Conservation (phyloP, 2,888 invertebrate genomes). For the Ischnus inquisitorius region DNA sequence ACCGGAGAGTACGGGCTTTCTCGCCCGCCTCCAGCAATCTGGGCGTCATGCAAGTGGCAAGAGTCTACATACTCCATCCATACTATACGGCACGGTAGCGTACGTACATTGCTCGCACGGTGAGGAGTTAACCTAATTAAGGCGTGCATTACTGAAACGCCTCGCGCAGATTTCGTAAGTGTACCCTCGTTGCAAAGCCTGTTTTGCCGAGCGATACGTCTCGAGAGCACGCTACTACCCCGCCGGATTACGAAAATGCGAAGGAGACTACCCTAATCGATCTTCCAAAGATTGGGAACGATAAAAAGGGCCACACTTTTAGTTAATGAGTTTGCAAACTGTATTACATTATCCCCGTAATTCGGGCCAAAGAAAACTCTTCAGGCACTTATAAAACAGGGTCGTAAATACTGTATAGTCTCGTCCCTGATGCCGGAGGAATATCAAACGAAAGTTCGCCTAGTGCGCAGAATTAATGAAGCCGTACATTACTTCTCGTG, state of each 20-base stretch:
- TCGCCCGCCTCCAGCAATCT: slow-evolving; percentile 60
- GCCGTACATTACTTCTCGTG: too few species aligned
- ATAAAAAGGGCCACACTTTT: slow-evolving; percentile 30
- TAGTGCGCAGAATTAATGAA: too few species aligned
- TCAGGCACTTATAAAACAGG: background rate
- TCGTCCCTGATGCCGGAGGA: background rate
- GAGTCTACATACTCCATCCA: slow-evolving; percentile 65
- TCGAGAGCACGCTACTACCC: slow-evolving; percentile 57
- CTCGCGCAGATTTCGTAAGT: slow-evolving; percentile 58
- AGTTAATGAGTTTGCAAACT: slow-evolving; percentile 51
- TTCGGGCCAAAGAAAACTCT: background rate
- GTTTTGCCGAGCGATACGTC: slow-evolving; percentile 54
- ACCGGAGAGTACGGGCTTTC: slow-evolving; percentile 52
- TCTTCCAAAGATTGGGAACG: slow-evolving; percentile 43
- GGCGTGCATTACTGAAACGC: slow-evolving; percentile 76
- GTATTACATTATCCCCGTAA: slow-evolving; percentile 1
- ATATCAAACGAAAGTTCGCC: slow-evolving; percentile 1
- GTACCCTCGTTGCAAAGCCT: slow-evolving; percentile 50
- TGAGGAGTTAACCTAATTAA: slow-evolving; percentile 77
- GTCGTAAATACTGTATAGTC: background rate
- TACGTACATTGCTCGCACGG: slow-evolving; percentile 66
- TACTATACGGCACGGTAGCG: slow-evolving; percentile 53
- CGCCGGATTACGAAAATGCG: slow-evolving; percentile 64
- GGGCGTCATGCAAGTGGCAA: slow-evolving; percentile 61
- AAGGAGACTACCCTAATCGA: slow-evolving; percentile 53